Conservation (phyloP, 2,888 invertebrate species). For the Agrilus biguttatus region DNA sequence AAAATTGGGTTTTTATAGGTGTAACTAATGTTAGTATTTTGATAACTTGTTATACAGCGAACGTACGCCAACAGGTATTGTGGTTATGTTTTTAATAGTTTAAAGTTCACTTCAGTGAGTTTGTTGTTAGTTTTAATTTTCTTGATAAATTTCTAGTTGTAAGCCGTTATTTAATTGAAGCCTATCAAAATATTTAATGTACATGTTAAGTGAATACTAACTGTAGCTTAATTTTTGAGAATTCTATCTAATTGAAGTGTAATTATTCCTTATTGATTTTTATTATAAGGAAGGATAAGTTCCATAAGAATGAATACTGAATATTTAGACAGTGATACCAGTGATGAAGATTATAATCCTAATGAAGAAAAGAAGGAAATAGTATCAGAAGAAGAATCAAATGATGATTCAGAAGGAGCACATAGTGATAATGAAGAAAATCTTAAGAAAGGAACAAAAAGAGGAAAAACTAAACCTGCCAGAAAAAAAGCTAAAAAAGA, state of each 20-base stretch:
- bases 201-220: too few species aligned
- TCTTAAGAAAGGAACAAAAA: constrained; percentile 15
- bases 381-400: constrained; percentile 52
- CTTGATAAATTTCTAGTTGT: too few species aligned
- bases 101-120: too few species aligned
- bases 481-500: constrained; percentile 15
- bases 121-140: too few species aligned
- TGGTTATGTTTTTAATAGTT: too few species aligned
- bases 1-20: too few species aligned
- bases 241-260: background rate
- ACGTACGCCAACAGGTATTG: too few species aligned
- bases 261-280: background rate
- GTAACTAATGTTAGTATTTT: too few species aligned
- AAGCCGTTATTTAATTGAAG: too few species aligned
- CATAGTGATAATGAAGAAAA: constrained; percentile 36
- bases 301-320: constrained; percentile 6
- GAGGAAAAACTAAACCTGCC: constrained; percentile 11
- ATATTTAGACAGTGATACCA: constrained; percentile 46
- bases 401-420: constrained; percentile 46
- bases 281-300: constrained; percentile 13
- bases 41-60: too few species aligned
- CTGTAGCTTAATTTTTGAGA: too few species aligned
- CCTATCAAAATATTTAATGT: too few species aligned
- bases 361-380: constrained; percentile 42
- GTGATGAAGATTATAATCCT: constrained; percentile 67